These are phyloP conservation scores for Ascaphus truei DNA, from an alignment of 2,113 vertebrate genomes.

Conservation along the genomic window DNA sequence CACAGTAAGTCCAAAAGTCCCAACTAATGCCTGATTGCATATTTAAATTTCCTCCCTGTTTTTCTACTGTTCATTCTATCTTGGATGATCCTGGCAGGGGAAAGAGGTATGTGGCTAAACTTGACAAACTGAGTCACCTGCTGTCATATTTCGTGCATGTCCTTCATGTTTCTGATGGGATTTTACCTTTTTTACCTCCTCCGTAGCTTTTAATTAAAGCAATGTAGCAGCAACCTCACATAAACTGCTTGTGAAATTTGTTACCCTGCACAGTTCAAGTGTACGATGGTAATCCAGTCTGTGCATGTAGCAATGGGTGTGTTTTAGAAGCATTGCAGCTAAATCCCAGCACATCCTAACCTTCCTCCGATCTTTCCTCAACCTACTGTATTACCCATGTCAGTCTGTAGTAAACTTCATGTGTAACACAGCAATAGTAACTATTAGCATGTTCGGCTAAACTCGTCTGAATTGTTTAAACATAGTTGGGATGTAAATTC, in stretches of 20 bases:
- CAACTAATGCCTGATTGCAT: constrained; percentile 74
- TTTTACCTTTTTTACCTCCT: constrained; percentile 56
- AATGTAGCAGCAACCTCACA: constrained; percentile 68
- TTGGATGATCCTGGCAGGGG: constrained; percentile 90
- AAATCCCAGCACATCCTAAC: constrained; percentile 64
- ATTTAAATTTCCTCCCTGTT: constrained; percentile 91
- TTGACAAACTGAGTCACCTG: constrained; percentile 70
- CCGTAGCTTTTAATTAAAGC: constrained; percentile 66
- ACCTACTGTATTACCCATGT: constrained; percentile 66
- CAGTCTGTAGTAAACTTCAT: constrained; percentile 61
- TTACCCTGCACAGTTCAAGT: constrained; percentile 59
- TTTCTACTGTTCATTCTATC: constrained; percentile 81
- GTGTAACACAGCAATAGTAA: too few species aligned
- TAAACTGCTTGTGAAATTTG: constrained; percentile 74
- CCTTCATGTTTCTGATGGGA: constrained; percentile 69
- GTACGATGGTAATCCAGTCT: constrained; percentile 56
- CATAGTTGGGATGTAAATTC: too few species aligned
- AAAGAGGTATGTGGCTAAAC: constrained; percentile 94
- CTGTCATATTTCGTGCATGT: constrained; percentile 85
- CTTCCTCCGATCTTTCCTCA: constrained; percentile 65
- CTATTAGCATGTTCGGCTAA: too few species aligned
- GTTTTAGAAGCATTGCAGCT: constrained; percentile 68
- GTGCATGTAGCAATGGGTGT: constrained; percentile 70
- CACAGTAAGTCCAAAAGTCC: constrained; percentile 56
- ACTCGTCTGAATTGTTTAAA: too few species aligned